phyloP scores from a whole-genome alignment of 1,140 invertebrate genomes.

The Bombus haemorrhoidalis region DNA sequence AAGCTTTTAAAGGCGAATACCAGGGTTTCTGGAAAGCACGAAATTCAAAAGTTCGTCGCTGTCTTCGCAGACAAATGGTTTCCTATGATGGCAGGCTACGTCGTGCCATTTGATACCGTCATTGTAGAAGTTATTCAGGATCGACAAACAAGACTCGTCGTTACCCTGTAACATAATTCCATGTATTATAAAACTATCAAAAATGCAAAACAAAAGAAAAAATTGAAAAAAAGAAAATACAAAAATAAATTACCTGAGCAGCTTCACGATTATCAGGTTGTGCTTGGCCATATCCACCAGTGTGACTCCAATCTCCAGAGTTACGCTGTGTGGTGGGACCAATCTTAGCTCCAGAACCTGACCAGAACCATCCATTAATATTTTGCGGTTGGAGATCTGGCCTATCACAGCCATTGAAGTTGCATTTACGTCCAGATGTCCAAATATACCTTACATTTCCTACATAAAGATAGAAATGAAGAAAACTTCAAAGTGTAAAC shows the following conservation, averaged over 20 bases:
- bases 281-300: constrained; percentile 91
- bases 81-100: constrained; percentile 94
- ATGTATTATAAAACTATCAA: not conserved
- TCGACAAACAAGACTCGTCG: constrained; percentile 94
- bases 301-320: constrained; percentile 93
- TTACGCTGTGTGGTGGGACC: constrained; percentile 93
- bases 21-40: constrained; percentile 92
- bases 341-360: constrained; percentile 94
- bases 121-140: constrained; percentile 96
- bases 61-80: constrained; percentile 96
- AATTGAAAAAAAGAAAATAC: not conserved
- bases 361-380: constrained; percentile 97
- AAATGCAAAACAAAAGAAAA: not conserved
- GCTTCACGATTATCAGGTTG: constrained; percentile 96
- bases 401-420: constrained; percentile 94
- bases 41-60: constrained; percentile 96
- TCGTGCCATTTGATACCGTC: constrained; percentile 97
- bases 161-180: constrained; percentile 85
- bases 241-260: constrained; percentile 86
- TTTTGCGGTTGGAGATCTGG: constrained; percentile 93
- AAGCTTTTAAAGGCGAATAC: constrained; percentile 89
- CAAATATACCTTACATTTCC: constrained; percentile 90
- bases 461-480: constrained; percentile 52
- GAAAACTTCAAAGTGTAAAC: not conserved
- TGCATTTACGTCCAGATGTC: constrained; percentile 95